These are phyloP conservation scores for Anastatus disparis DNA, from an alignment of 1,140 invertebrate genomes.

Conservation along the genomic window DNA sequence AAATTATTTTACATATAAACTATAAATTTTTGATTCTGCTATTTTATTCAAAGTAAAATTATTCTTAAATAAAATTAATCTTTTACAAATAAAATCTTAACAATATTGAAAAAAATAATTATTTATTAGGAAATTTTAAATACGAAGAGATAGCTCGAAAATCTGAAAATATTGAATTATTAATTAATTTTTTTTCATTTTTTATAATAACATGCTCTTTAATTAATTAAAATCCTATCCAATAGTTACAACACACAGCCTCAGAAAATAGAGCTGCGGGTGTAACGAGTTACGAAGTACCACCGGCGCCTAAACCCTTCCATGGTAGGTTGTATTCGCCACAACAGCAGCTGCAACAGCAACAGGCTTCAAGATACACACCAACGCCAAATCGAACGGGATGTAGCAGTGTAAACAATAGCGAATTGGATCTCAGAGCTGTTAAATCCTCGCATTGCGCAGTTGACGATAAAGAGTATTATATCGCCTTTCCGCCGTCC, in stretches of 20 bases:
- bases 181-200: too few species aligned
- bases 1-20: too few species aligned
- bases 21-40: too few species aligned
- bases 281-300: slow-evolving; percentile 63
- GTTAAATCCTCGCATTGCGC: slow-evolving; percentile 43
- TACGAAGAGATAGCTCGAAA: too few species aligned
- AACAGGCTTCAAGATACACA: neutral
- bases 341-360: neutral
- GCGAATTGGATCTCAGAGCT: slow-evolving; percentile 53
- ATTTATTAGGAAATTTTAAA: too few species aligned
- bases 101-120: too few species aligned
- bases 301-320: slow-evolving; percentile 64
- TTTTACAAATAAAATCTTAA: too few species aligned
- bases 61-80: too few species aligned
- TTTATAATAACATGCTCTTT: too few species aligned
- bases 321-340: slow-evolving; percentile 46
- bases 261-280: slow-evolving; percentile 54
- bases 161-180: too few species aligned
- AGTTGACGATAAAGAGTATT: slow-evolving; percentile 59
- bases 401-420: slow-evolving; percentile 37
- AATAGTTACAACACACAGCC: slow-evolving; percentile 51
- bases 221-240: too few species aligned
- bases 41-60: too few species aligned
- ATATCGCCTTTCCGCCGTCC: slow-evolving; percentile 68
- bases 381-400: slow-evolving; percentile 19